phyloP scores from a whole-genome alignment of 1,140 invertebrate genomes.

The Drosophila eugracilis region DNA sequence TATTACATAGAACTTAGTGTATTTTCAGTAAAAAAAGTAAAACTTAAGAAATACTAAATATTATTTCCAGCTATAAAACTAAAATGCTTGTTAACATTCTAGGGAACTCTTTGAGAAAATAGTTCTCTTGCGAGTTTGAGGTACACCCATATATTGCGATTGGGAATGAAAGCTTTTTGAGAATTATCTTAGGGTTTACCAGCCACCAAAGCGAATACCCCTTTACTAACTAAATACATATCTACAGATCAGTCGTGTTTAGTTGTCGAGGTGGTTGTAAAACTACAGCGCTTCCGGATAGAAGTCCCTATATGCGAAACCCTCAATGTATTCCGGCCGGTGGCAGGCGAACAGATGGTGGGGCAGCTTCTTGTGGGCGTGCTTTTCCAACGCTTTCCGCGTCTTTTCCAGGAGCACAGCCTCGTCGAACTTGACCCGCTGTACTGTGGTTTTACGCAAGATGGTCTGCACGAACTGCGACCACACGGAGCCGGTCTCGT shows the following conservation, averaged over 20 bases:
- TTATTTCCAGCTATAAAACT: neutral
- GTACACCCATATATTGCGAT: neutral
- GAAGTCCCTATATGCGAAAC: conserved; percentile 75
- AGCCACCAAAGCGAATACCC: conserved; percentile 10
- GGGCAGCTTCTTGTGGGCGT: conserved; percentile 51
- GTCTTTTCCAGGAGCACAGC: conserved; percentile 67
- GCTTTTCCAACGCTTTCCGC: conserved; percentile 66
- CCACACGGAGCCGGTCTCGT: conserved; percentile 64
- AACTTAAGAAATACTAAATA: neutral
- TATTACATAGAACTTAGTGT: neutral
- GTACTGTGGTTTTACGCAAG: conserved; percentile 67
- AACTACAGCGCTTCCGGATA: conserved; percentile 65
- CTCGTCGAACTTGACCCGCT: conserved; percentile 72
- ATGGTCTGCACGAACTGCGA: conserved; percentile 79
- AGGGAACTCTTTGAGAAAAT: neutral
- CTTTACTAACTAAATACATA: conserved; percentile 50
- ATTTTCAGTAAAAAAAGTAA: neutral
- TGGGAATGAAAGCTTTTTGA: neutral
- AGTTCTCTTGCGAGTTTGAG: neutral
- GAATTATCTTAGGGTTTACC: conserved; percentile 1
- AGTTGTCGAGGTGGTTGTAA: neutral
- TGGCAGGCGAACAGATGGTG: conserved; percentile 72
- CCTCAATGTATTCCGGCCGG: conserved; percentile 68
- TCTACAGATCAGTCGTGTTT: conserved; percentile 70
- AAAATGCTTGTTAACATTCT: conserved; percentile 8